Conservation (phyloP, 2,113 vertebrate genomes). For the Seriola quinqueradiata region DNA sequence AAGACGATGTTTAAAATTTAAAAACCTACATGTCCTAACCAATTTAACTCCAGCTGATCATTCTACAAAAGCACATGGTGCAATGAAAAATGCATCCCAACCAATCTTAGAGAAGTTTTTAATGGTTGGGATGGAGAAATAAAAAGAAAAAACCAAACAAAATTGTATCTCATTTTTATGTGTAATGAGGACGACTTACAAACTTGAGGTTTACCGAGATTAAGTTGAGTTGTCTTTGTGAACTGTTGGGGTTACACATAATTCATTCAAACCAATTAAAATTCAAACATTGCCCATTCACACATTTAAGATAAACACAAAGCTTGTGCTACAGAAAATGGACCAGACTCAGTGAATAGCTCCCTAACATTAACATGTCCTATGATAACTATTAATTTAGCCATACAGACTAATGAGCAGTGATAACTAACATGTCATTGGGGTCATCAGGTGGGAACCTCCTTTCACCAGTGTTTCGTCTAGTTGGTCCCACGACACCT, state of each 20-base stretch:
- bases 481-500: too few species aligned
- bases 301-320: too few species aligned
- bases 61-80: conserved; percentile 79
- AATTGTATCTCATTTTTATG: conserved; percentile 61
- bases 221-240: background rate
- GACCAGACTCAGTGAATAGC: too few species aligned
- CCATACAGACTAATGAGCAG: too few species aligned
- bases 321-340: too few species aligned
- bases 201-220: conserved; percentile 43
- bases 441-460: too few species aligned
- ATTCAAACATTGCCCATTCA: too few species aligned
- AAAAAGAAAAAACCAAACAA: conserved; percentile 37
- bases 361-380: too few species aligned
- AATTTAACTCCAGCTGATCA: conserved; percentile 83
- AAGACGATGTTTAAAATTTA: conserved; percentile 84
- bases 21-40: conserved; percentile 80
- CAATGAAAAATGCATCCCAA: conserved; percentile 82
- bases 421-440: too few species aligned
- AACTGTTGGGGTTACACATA: background rate
- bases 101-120: conserved; percentile 70
- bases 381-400: too few species aligned
- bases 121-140: conserved; percentile 30
- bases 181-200: conserved; percentile 49
- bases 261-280: too few species aligned
- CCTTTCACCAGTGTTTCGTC: too few species aligned